Evolutionary conservation across 2,888 invertebrate genomes (phyloP), one percentile per base, ranked within the genome.

Genomic region (Drosophila prostipennis): DNA sequence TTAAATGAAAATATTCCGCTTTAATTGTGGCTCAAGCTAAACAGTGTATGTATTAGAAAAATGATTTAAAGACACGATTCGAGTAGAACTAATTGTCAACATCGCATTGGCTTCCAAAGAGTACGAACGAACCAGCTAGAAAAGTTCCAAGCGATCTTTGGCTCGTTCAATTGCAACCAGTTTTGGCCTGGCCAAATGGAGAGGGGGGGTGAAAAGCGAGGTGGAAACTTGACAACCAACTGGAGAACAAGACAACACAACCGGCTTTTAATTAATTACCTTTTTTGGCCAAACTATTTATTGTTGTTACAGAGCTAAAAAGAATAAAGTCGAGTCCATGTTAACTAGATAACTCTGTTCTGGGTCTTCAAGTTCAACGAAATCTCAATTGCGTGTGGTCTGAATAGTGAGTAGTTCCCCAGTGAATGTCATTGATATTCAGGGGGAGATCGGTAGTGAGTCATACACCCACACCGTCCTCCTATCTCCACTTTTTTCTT

Each of bases 221-320:
- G 40, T 60, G 26, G 43, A 69, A 53, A 34, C 6, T 19, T 40
- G 69, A 42, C 60, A 55, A 55, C 58, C 57, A 63, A 42, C 45
- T 49, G 55, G 65, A 51, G 46, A 59, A 67, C 63, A 73, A 59
- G 67, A 61, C 67, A 67, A 59, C 64, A 67, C 78, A 76, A 82
- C 88, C 78, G 79, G 86, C 84, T 86, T 88, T 82, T 86, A 89
- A 89, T 89, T 89, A 90, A 90, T 88, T 88, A 80, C 89, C 89
- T 90, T 89, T 88, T 89, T 88, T 78, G 85, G 90, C 77, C 79
- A 85, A 90, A 88, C 85, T 84, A 89, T 80, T 88, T 89, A 79
- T 80, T 79, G 77, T 80, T 72, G 56, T 61, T 74, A 29, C 52
- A 54, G 40, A 51, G 34, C 34, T 34, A 19, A 14, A 49, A 67